Evolutionary conservation across 2,797 vertebrate genomes (phyloP), one percentile per base, ranked within the genome.

Genomic region (Tadarida brasiliensis): DNA sequence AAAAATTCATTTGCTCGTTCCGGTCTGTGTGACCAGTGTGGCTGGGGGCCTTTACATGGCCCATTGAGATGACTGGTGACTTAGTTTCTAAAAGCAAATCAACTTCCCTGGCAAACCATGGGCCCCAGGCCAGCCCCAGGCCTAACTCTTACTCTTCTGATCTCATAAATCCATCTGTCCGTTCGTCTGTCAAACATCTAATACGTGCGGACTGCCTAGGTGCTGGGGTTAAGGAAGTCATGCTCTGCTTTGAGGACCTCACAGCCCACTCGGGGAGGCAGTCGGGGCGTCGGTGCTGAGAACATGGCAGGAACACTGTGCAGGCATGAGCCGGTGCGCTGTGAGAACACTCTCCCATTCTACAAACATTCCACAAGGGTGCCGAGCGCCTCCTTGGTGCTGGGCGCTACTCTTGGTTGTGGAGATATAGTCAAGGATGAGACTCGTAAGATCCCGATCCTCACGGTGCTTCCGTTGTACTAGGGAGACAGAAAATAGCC

Each of bases 261-360:
- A 26, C 1, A 17, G 12, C 19, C n/a, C 5, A 9, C 10, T 1
- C 20, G 17, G 14, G 49, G 35, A 28, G 33, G 57, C 1, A 19
- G 9, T 24, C 5, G 3, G 30, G 44, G 8, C 8, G 4, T 17
- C 16, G 10, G 1, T 1, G 9, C 15, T 33, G 15, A 54, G 24
- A 12, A 4, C 0, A 16, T 0, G 78, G 81, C 10, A 3, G 15
- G 47, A 14, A 35, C 11, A 12, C 33, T 0, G 0, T 0, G 12
- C 3, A 2, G 51, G 22, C 3, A 0, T 1, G 9, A 22, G 35
- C 61, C 33, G 80, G 14, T n/a, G 19, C 12, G 44, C 15, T 20
- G 2, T 33, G 30, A 24, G 14, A 14, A 28, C 9, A 24, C 4
- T 2, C 11, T 4, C 5, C 6, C 47, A 3, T 14, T 47, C 33